phyloP scores from a whole-genome alignment of 2,113 vertebrate genomes.

The Pantherophis guttatus region DNA sequence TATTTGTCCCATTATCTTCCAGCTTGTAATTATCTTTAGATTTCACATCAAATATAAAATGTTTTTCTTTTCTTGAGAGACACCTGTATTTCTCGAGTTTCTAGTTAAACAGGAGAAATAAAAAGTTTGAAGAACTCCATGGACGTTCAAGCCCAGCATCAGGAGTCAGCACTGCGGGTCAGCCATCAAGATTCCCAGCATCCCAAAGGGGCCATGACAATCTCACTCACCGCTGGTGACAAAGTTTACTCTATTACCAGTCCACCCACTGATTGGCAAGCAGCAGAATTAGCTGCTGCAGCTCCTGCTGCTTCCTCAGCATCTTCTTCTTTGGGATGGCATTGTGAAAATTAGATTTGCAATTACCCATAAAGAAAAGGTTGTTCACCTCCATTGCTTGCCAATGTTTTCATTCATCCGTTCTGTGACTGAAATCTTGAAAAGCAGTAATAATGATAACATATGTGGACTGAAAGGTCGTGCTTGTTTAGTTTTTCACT shows the following conservation, averaged over 20 bases:
- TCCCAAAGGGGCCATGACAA: neutral
- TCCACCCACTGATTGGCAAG: neutral
- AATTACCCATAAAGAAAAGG: neutral
- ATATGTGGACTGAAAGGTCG: neutral
- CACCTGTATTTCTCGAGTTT: neutral
- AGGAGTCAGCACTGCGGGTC: neutral
- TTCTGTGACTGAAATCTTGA: neutral
- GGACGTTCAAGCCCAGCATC: neutral
- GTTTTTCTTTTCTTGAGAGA: neutral
- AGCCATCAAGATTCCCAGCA: neutral
- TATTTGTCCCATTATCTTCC: neutral
- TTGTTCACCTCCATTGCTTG: neutral
- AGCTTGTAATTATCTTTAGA: neutral
- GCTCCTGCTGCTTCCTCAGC: neutral
- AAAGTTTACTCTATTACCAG: neutral
- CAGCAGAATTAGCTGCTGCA: neutral
- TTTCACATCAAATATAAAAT: neutral
- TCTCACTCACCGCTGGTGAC: neutral
- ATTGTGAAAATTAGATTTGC: neutral
- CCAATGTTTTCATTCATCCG: neutral
- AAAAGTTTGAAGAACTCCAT: neutral
- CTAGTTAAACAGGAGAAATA: neutral
- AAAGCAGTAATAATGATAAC: neutral
- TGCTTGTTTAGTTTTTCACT: neutral
- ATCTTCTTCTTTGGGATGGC: neutral